Base-by-base conservation (phyloP, 2,113 vertebrate genomes). In the Pangasianodon hypophthalmus region DNA sequence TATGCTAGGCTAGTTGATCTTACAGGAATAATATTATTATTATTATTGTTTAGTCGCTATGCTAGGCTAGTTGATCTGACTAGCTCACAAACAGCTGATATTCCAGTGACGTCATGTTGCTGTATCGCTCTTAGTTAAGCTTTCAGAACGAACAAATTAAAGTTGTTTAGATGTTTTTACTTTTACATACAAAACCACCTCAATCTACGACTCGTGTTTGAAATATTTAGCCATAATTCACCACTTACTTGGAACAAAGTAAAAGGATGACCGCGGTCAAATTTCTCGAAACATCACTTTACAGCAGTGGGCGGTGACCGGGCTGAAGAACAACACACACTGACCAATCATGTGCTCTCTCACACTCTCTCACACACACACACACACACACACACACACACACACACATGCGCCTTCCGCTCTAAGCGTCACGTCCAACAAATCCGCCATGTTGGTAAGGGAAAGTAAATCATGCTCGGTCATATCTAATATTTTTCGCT, bases 361-460 rank as follows among this genome's bases (percentile, higher is more conserved):
- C n/a, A 54, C 79, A n/a, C 50, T 11, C 1, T 2, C 9, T 14
- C 37, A 37, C 37, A 37, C 37, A 37, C 37, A 37, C 37, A 37
- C 37, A 37, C 37, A 37, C 37, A 37, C 37, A 37, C 37, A 37
- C 37, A 37, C 37, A 37, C 37, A 37, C 37, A 37, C 37, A 37
- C 37, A 37, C 37, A 37, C 37, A 37, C 37, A 37, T 37, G 18
- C 2, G 24, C 46, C 6, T 0, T 5, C 44, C 4, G 60, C 3
- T 64, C 64, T 44, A 18, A 52, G 6, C 79, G 29, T 52, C 7
- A 46, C 19, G 19, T 1, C 46, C 58, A 32, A 9, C 14, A 6
- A 73, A 58, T 19, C 14, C 84, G 84, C 77, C 87, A 83, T 88
- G 6, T 84, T 88, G 75, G 29, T 64, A 86, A 91, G 77, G 87